Evolutionary conservation across 2,888 invertebrate genomes (phyloP).

Genomic region (Ditylenchus weischeri): DNA sequence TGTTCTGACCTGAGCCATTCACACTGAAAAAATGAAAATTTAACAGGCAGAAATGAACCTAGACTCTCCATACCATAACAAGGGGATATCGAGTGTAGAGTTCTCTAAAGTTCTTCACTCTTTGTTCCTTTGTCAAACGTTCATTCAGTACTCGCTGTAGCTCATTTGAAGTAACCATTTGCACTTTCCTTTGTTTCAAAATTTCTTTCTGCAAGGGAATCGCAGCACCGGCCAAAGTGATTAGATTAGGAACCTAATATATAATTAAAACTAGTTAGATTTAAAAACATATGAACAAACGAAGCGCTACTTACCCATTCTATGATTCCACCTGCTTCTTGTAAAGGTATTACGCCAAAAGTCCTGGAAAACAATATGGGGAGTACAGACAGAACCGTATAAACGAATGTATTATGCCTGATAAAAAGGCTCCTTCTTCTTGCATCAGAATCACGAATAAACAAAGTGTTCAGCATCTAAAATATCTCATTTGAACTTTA

Average conservation of each 20-base stretch:
- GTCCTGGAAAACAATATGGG: constrained; percentile 65
- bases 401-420: constrained; percentile 38
- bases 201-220: constrained; percentile 8
- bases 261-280: not conserved
- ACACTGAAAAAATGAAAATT: constrained; percentile 59
- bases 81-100: constrained; percentile 27
- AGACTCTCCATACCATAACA: constrained; percentile 64
- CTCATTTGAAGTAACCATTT: not conserved
- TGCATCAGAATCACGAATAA: constrained; percentile 82
- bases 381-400: too few species aligned
- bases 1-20: constrained; percentile 71
- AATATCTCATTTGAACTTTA: not conserved
- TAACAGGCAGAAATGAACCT: too few species aligned
- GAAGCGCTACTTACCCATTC: constrained; percentile 87
- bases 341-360: constrained; percentile 81
- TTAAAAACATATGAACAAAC: constrained; percentile 11
- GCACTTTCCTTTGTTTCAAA: not conserved
- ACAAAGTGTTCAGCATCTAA: constrained; percentile 79
- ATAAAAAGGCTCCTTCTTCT: constrained; percentile 78
- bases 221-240: constrained; percentile 12
- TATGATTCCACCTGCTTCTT: constrained; percentile 85
- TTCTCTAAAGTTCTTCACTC: constrained; percentile 30
- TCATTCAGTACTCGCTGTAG: constrained; percentile 8
- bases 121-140: constrained; percentile 19
- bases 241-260: constrained; percentile 8